Base-by-base conservation (phyloP, 1,140 invertebrate genomes). In the Formica exsecta region DNA sequence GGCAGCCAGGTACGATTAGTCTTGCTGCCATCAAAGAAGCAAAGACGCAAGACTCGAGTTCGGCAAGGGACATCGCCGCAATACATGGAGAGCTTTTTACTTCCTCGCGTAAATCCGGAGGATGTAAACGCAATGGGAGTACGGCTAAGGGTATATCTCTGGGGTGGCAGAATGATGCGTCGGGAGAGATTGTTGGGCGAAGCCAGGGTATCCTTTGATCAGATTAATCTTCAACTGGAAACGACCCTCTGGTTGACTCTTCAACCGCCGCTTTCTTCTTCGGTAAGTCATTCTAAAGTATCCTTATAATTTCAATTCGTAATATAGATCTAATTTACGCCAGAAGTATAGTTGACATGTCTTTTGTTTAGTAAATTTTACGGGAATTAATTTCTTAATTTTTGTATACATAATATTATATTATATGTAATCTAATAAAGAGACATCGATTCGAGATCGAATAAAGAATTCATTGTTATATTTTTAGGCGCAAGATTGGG, bases 21-120 rank as follows among this genome's bases (percentile, higher is more conserved):
- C 41, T 95, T 99, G 87, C 94, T 99, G 74, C 98, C 98, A 0
- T 97, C 97, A 88, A 98, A 98, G 91, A 99, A 98, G 93, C 98
- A 99, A 92, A 98, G 98, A 90, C 98, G 98, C 93, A 99, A 99
- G 95, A 99, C 98, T 5, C 98, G 98, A 94, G 97, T 98, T 29
- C 96, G 98, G 77, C 97, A 97, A 85, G 98, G 98, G 2, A 97
- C 98, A 90, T 98, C 97, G 92, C 98, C 98, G 1, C 97, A 98
- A 91, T 99, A 98, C 92, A 97, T 98, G 96, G 98, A 99, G 93
- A 98, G 97, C 90, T 99, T 99, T 94, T 96, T 98, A 57, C 96
- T 99, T 86, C 98, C 97, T 93, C 97, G 98, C 93, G 98, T 99
- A 57, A 98, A 98, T 95, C 98, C 98, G 94, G 98, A 99, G 95